phyloP scores from a whole-genome alignment of 2,113 vertebrate species.

The Mixornis gularis region DNA sequence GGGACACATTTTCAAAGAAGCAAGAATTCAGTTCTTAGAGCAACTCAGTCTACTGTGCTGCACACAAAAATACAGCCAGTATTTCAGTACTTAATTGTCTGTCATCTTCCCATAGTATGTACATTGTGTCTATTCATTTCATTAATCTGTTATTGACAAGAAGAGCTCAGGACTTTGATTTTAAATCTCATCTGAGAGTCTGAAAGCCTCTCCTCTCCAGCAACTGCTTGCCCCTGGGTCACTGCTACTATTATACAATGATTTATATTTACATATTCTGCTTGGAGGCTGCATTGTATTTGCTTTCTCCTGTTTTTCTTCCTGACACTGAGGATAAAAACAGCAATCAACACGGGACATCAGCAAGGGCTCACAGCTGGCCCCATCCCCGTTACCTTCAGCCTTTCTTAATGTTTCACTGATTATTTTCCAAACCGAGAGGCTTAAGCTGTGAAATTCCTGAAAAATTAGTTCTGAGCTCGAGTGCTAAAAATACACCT shows the following conservation, averaged over 20 bases:
- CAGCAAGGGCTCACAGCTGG: not conserved
- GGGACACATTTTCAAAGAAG: not conserved
- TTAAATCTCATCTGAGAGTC: not conserved
- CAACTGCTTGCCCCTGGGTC: not conserved
- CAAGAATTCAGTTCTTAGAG: not conserved
- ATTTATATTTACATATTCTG: not conserved
- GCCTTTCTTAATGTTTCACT: not conserved
- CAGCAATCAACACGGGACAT: not conserved
- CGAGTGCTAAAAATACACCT: not conserved
- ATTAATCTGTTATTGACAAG: not conserved
- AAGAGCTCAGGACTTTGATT: not conserved
- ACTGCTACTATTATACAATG: not conserved
- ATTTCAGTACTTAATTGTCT: not conserved
- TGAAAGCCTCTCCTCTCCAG: not conserved
- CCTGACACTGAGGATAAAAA: not conserved
- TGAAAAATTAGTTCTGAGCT: constrained; percentile 1
- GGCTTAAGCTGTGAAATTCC: constrained; percentile 1
- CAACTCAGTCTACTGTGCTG: not conserved
- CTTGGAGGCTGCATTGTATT: not conserved
- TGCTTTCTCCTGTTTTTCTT: not conserved
- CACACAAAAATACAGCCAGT: not conserved
- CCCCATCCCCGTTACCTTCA: not conserved
- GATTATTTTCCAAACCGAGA: not conserved
- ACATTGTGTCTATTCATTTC: not conserved
- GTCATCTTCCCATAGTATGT: not conserved